Conservation (phyloP, 2,113 vertebrate species). For the Sardina pilchardus region DNA sequence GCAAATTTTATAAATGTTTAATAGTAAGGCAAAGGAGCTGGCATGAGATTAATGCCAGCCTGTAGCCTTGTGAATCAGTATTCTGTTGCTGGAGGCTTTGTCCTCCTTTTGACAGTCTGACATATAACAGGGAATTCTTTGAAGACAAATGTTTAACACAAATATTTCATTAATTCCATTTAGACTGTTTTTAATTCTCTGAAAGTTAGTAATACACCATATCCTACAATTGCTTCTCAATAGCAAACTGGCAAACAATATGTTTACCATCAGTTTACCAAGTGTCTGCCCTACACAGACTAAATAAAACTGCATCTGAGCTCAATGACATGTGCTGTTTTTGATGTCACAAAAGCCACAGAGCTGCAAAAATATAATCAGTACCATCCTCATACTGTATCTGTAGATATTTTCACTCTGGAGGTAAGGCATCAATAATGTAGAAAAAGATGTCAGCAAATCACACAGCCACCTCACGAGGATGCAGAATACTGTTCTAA, state of each 20-base stretch:
- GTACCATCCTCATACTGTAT: not conserved
- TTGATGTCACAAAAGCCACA: not conserved
- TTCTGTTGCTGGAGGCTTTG: not conserved
- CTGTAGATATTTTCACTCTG: not conserved
- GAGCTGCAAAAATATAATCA: not conserved
- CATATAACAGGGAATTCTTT: not conserved
- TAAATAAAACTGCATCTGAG: not conserved
- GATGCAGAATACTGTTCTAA: too few relatives aligned
- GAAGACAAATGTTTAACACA: not conserved
- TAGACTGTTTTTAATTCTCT: not conserved
- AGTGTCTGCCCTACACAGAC: not conserved
- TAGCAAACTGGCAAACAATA: not conserved
- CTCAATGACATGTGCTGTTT: not conserved
- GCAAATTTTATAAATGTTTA: conserved; percentile 30
- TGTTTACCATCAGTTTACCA: not conserved
- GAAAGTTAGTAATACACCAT: not conserved
- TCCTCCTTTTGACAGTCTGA: not conserved
- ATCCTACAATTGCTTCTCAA: not conserved
- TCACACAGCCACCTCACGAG: too few relatives aligned
- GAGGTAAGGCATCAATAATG: not conserved
- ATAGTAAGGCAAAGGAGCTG: conserved; percentile 23
- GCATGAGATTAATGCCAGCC: conserved; percentile 26
- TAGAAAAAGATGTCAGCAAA: too few relatives aligned
- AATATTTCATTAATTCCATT: not conserved
- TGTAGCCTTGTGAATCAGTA: conserved; percentile 14